A percentile compares a stretch with the other conserved stretches of the same genome.
These are phyloP conservation scores for Cryptus armator DNA, from an alignment of 2,888 invertebrate genomes.

Conservation along the genomic window DNA sequence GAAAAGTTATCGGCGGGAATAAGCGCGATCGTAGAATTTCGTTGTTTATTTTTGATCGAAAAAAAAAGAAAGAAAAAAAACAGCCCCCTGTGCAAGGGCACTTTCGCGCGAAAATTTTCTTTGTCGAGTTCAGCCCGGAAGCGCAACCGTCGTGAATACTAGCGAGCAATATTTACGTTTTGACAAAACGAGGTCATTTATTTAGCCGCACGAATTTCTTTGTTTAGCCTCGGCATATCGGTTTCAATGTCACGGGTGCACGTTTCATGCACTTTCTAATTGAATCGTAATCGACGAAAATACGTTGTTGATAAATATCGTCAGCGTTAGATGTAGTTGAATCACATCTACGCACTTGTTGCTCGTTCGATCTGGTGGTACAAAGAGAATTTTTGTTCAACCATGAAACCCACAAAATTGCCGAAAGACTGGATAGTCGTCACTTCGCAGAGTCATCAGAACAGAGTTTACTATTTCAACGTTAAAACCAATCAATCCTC, in stretches of 20 bases:
- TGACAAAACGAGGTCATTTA: conserved; percentile 43
- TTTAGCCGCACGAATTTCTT: conserved; percentile 11
- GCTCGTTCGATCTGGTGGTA: no score
- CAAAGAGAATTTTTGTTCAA: not conserved
- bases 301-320: not conserved
- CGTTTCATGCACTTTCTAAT: not conserved
- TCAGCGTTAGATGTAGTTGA: not conserved
- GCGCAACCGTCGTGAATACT: not conserved
- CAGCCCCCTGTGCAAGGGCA: no score
- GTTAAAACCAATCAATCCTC: conserved; percentile 75
- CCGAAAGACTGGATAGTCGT: conserved; percentile 77
- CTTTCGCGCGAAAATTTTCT: no score
- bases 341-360: not conserved
- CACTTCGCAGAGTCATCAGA: conserved; percentile 77
- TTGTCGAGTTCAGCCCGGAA: not conserved
- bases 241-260: not conserved
- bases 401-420: conserved; percentile 72
- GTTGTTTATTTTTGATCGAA: conserved; percentile 5
- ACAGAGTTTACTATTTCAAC: conserved; percentile 81
- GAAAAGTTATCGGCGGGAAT: conserved; percentile 20
- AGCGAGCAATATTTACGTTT: conserved; percentile 33
- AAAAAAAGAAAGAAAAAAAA: no score
- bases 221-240: not conserved
- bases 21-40: conserved; percentile 15
- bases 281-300: not conserved